phyloP scores from a whole-genome alignment of 2,113 vertebrate species.

The Hyaena hyaena region DNA sequence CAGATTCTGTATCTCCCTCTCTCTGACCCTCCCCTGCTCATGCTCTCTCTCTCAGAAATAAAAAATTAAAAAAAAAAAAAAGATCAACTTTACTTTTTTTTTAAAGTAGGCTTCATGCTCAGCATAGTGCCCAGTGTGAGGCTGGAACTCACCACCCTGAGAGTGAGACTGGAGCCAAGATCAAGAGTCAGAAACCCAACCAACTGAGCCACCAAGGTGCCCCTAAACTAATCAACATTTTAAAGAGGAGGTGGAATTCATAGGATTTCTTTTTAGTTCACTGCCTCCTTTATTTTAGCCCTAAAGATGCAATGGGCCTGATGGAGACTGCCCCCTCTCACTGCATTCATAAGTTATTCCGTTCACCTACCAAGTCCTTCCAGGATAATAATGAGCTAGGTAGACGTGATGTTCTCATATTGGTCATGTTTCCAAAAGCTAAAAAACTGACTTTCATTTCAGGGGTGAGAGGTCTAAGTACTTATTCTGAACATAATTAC shows the following conservation, averaged over 20 bases:
- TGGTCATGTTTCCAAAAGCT: neutral
- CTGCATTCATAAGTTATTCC: neutral
- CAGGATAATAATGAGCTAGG: neutral
- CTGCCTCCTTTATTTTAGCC: constrained; percentile 4
- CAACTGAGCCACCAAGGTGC: too few species aligned
- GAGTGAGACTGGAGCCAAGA: too few species aligned
- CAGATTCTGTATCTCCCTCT: too few species aligned
- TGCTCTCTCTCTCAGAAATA: too few species aligned
- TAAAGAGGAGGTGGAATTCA: neutral
- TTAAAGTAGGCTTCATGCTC: too few species aligned
- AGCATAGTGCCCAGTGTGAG: too few species aligned
- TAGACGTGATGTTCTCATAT: neutral
- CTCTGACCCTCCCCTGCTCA: too few species aligned
- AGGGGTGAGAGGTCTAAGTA: rapidly evolving
- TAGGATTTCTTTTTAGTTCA: neutral
- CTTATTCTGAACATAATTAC: neutral
- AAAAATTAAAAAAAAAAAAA: too few species aligned
- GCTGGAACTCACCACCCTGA: too few species aligned
- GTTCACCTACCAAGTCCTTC: neutral
- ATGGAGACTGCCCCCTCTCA: neutral
- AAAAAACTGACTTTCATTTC: neutral
- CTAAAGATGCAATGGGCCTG: neutral
- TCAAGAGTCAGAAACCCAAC: too few species aligned
- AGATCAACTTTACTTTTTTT: neutral
- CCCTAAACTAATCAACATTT: neutral